phyloP scores from a whole-genome alignment of 2,797 vertebrate species.

The Gymnothorax javanicus region DNA sequence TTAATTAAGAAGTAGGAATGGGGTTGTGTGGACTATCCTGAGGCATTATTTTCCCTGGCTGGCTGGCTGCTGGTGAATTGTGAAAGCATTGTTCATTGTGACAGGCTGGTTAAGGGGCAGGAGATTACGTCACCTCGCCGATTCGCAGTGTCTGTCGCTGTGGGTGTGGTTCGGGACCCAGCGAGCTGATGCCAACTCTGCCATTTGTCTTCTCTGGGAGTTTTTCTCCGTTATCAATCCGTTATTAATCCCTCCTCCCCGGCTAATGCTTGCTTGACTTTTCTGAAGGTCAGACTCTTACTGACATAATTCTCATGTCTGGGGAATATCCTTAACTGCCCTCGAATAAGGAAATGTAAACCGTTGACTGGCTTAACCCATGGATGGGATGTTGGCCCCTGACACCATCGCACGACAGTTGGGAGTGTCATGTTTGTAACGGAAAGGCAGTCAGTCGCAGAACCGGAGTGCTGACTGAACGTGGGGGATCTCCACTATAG shows the following conservation, averaged over 20 bases:
- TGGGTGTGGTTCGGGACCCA: slow-evolving; percentile 2
- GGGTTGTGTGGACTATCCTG: not conserved
- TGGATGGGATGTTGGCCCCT: not conserved
- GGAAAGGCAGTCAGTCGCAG: not conserved
- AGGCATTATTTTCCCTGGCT: not conserved
- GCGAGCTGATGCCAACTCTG: not conserved
- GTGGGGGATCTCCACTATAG: not conserved
- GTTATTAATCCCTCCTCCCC: not conserved
- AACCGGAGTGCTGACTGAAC: not conserved
- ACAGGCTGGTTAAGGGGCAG: not conserved
- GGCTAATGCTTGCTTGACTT: not conserved
- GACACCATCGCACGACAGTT: not conserved
- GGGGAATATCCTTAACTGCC: too few relatives aligned
- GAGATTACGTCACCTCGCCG: not conserved
- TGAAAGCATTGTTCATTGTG: slow-evolving; percentile 5
- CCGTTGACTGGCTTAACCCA: not conserved
- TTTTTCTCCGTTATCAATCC: not conserved
- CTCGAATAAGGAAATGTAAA: not conserved
- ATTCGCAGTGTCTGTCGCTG: not conserved
- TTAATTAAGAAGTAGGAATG: not conserved
- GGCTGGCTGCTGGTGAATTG: not conserved
- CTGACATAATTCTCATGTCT: not conserved
- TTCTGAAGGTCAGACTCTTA: not conserved
- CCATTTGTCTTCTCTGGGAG: not conserved
- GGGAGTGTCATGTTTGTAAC: not conserved